A percentile compares a stretch with the other conserved stretches of the same genome.
Conservation (phyloP, 2,797 vertebrate species). For the Cynodonichthys magdalenae region DNA sequence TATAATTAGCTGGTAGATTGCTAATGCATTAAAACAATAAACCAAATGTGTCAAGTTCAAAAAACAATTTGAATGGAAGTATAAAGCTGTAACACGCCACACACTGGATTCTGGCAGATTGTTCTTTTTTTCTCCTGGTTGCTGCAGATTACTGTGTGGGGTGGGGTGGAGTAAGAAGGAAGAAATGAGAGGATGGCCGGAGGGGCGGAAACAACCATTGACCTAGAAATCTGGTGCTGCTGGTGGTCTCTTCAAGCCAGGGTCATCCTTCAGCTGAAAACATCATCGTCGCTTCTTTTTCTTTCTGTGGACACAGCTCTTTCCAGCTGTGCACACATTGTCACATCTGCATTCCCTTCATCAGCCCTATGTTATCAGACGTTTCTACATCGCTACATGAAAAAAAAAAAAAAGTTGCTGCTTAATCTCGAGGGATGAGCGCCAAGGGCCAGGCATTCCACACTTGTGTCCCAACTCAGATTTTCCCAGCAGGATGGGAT, state of each 20-base stretch:
- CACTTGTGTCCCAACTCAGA: constrained; percentile 36
- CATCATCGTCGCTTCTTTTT: background rate
- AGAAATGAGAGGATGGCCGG: background rate
- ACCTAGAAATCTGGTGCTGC: constrained; percentile 72
- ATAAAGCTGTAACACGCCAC: constrained; percentile 10
- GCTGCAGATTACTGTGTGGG: constrained; percentile 67
- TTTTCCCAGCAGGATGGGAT: constrained; percentile 40
- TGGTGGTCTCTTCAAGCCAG: constrained; percentile 31
- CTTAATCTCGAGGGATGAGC: constrained; percentile 8
- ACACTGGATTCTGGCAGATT: constrained; percentile 21
- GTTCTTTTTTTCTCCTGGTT: constrained; percentile 20
- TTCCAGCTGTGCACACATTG: constrained; percentile 38
- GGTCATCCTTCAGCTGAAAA: constrained; percentile 18
- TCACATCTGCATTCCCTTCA: constrained; percentile 44
- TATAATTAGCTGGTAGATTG: no score
- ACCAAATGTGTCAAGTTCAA: no score
- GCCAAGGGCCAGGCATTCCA: constrained; percentile 56
- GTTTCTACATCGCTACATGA: constrained; percentile 17
- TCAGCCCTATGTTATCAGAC: constrained; percentile 32
- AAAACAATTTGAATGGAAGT: no score
- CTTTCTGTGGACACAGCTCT: constrained; percentile 9
- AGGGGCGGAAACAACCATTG: constrained; percentile 39
- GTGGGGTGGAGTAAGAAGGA: constrained; percentile 25
- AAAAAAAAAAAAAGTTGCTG: constrained; percentile 1
- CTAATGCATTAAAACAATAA: no score